A percentile compares a stretch with the other conserved stretches of the same genome.
These are phyloP conservation scores for Eufriesea mexicana DNA, from an alignment of 1,140 invertebrate genomes.

Conservation along the genomic window DNA sequence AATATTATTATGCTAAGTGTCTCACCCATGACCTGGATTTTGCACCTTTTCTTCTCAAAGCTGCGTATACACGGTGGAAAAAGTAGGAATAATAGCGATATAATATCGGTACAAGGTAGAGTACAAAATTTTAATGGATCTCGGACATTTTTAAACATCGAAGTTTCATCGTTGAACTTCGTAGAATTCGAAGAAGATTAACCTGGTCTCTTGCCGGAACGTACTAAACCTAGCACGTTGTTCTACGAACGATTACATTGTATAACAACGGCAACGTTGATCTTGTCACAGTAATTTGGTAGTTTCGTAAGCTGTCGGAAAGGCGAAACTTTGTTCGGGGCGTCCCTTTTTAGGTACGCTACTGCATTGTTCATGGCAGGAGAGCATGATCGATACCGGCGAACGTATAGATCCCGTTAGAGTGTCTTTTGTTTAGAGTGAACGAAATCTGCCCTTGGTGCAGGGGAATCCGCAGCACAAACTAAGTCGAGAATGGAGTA, in stretches of 20 bases:
- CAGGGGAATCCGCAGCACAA: neutral
- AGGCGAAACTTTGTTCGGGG: neutral
- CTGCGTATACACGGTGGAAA: too few relatives aligned
- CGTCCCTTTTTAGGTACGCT: neutral
- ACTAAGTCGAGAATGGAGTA: neutral
- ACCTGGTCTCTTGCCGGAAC: neutral
- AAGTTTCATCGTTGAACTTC: too few relatives aligned
- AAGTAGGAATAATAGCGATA: too few relatives aligned
- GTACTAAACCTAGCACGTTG: too few relatives aligned
- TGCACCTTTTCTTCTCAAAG: too few relatives aligned
- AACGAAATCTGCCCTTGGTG: conserved; percentile 2
- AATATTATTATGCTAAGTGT: too few relatives aligned
- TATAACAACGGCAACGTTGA: neutral
- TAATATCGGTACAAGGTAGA: too few relatives aligned
- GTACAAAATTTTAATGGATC: too few relatives aligned
- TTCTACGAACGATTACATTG: too few relatives aligned
- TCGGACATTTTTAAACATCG: too few relatives aligned
- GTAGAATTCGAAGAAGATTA: neutral
- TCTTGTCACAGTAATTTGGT: neutral
- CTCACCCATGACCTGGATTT: too few relatives aligned
- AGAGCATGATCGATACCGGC: conserved; percentile 26
- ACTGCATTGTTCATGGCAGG: neutral
- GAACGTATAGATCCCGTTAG: conserved; percentile 4
- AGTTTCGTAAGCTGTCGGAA: neutral
- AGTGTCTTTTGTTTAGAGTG: conserved; percentile 25